Evolutionary conservation across 2,797 vertebrate species (phyloP).

Genomic region (Parauchenoglanis punctatus): DNA sequence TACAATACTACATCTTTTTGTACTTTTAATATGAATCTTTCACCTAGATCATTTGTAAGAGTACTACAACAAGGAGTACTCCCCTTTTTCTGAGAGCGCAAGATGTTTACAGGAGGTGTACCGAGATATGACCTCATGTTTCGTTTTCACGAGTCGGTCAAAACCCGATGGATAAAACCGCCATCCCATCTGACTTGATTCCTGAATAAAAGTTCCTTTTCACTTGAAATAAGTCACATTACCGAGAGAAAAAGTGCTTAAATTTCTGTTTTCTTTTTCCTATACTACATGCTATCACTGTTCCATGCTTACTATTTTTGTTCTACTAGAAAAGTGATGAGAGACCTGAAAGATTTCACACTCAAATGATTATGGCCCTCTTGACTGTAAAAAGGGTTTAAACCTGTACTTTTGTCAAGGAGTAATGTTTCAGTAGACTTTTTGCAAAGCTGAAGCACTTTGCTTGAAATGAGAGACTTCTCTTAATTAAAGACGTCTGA

Average conservation of each 20-base stretch:
- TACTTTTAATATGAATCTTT: background rate
- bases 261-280: background rate
- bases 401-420: background rate
- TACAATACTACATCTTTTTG: background rate
- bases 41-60: background rate
- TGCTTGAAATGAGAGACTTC: background rate
- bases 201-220: background rate
- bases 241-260: background rate
- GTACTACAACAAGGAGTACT: background rate
- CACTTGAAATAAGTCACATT: background rate
- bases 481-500: background rate
- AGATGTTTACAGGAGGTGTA: background rate
- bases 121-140: background rate
- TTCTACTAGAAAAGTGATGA: background rate
- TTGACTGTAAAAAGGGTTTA: background rate
- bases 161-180: background rate
- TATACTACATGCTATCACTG: background rate
- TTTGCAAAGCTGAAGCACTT: background rate
- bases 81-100: background rate
- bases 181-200: background rate
- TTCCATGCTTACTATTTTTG: background rate
- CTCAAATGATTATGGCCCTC: background rate
- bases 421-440: background rate
- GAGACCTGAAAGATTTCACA: background rate
- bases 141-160: background rate